These are phyloP conservation scores for Drosophila ironensis DNA, from an alignment of 1,140 invertebrate species.

Conservation along the genomic window DNA sequence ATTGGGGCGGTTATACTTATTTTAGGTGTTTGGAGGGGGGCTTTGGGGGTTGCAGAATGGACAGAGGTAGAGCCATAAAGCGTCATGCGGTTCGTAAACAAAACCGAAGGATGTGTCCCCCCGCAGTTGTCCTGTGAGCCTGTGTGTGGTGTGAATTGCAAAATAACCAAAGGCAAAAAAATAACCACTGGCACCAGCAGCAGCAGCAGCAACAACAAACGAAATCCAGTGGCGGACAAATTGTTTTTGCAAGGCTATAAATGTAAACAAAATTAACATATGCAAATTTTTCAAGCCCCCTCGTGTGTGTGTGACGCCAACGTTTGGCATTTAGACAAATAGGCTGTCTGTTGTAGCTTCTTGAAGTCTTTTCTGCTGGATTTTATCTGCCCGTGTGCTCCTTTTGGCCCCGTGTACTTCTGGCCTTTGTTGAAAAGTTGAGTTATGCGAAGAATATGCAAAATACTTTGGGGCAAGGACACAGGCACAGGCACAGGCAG, in stretches of 20 bases:
- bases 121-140: conserved; percentile 2
- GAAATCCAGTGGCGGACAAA: conserved; percentile 56
- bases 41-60: not conserved
- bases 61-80: conserved; percentile 44
- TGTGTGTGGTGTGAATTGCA: conserved; percentile 63
- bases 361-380: conserved; percentile 9
- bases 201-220: conserved; percentile 7
- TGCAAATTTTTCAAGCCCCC: conserved; percentile 66
- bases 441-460: conserved; percentile 66
- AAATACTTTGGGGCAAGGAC: conserved; percentile 27
- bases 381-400: conserved; percentile 25
- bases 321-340: conserved; percentile 60
- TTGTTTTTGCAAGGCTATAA: conserved; percentile 77
- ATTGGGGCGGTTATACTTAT: no score
- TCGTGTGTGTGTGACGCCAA: conserved; percentile 39
- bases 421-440: conserved; percentile 50
- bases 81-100: conserved; percentile 65
- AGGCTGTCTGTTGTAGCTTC: conserved; percentile 32
- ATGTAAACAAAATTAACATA: conserved; percentile 80
- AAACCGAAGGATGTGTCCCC: conserved; percentile 27
- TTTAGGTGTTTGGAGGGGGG: not conserved
- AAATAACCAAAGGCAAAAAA: conserved; percentile 7
- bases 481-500: no score
- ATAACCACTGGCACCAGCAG: conserved; percentile 2
- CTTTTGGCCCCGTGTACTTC: not conserved